Base-by-base conservation (phyloP, 2,797 vertebrate species). In the Hephaestus fuliginosus region DNA sequence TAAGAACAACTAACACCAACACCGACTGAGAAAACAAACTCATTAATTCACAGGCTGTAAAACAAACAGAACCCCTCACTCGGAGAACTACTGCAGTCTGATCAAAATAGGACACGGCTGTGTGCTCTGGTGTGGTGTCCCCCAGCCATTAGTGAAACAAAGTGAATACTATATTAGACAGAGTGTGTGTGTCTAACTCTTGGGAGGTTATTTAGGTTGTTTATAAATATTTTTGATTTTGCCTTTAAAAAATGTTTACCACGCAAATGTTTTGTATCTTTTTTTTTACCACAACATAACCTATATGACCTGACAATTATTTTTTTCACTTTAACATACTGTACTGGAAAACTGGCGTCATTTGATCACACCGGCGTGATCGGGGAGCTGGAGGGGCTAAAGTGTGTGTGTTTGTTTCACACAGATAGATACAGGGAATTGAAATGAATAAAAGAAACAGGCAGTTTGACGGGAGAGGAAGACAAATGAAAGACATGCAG, bases 11-110 rank as follows among this genome's bases (percentile, higher is more conserved):
- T 46, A 85, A 75, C 81, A 83, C 77, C 80, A 72, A 67, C 60
- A 73, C 71, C 44, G 52, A 87, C 78, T 77, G 84, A 82, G 77
- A 91, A 92, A 93, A 90, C 87, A 92, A 88, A 89, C 89, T 87
- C 76, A 91, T 93, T 91, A 81, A 89, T 89, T 91, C 89, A 87
- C 58, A 81, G 77, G 56, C 84, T 75, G 86, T 65, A 72, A 93
- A 93, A 91, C 88, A 93, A 94, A 91, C 89, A 89, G 10, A 74
- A 51, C 70, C 64, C 76, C 80, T 82, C 73, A 81, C 52, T 83
- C 67, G 20, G 53, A 82, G 57, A 81, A 80, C 77, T 70, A 89
- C 84, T 81, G 80, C 80, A 82, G 85, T 80, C 57, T 20, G 86
- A 86, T 83, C 76, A 82, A 89, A 91, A 91, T 43, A 55, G 73